These are phyloP conservation scores for Rotaria macrura DNA, from an alignment of 2,888 invertebrate genomes.

Conservation along the genomic window DNA sequence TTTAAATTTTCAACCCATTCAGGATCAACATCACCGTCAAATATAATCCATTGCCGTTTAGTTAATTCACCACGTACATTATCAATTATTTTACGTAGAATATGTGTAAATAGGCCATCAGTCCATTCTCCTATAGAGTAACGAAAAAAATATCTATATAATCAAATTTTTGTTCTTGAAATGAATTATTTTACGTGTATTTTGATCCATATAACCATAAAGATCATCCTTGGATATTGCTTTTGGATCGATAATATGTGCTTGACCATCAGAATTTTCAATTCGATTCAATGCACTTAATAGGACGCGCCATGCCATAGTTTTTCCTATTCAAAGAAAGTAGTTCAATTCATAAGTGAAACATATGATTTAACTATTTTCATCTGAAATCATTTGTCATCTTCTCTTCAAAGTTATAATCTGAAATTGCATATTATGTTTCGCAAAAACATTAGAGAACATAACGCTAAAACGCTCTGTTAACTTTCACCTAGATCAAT, in stretches of 20 bases:
- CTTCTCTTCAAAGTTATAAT: no score
- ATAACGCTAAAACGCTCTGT: no score
- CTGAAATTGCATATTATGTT: no score
- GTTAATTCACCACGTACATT: slow-evolving; percentile 96
- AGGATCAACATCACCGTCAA: slow-evolving; percentile 98
- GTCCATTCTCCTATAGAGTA: slow-evolving; percentile 75
- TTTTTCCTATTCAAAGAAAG: slow-evolving; percentile 60
- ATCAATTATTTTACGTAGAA: slow-evolving; percentile 87
- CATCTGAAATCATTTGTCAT: no score
- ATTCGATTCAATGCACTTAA: slow-evolving; percentile 81
- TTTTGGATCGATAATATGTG: slow-evolving; percentile 91
- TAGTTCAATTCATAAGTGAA: no score
- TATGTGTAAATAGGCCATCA: slow-evolving; percentile 94
- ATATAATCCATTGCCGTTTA: slow-evolving; percentile 98
- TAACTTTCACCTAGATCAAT: no score
- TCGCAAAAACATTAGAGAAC: no score
- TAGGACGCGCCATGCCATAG: slow-evolving; percentile 84
- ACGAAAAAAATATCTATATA: background rate
- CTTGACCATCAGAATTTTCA: slow-evolving; percentile 88
- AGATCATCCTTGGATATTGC: slow-evolving; percentile 92
- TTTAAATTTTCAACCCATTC: slow-evolving; percentile 99
- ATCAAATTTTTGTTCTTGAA: background rate
- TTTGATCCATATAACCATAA: slow-evolving; percentile 94
- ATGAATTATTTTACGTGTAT: slow-evolving; percentile 70
- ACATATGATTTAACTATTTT: no score